Evolutionary conservation across 2,888 invertebrate species (phyloP).

Genomic region (Parochlus steinenii): DNA sequence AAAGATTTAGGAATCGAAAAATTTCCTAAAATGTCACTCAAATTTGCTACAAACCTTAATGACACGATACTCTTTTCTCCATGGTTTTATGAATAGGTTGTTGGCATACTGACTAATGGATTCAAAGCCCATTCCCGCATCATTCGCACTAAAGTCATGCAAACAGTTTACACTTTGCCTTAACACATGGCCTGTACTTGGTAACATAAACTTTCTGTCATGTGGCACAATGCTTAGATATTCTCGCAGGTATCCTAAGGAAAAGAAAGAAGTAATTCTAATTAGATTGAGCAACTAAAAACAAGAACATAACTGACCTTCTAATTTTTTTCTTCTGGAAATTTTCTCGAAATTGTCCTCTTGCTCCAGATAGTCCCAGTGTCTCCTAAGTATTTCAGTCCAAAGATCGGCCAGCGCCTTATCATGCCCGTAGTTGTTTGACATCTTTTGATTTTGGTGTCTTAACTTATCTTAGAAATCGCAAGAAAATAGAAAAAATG

Average conservation of each 20-base stretch:
- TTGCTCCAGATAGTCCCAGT: slow-evolving; percentile 61
- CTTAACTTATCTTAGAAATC: too few relatives aligned
- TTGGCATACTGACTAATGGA: slow-evolving; percentile 72
- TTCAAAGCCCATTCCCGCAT: slow-evolving; percentile 68
- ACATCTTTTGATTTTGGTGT: too few relatives aligned
- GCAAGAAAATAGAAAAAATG: too few relatives aligned
- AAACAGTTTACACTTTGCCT: slow-evolving; percentile 51
- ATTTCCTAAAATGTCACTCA: slow-evolving; percentile 1
- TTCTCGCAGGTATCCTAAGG: slow-evolving; percentile 57
- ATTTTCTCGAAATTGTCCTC: slow-evolving; percentile 66
- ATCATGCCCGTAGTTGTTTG: too few relatives aligned
- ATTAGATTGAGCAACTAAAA: not conserved
- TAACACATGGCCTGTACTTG: slow-evolving; percentile 59
- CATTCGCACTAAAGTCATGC: slow-evolving; percentile 62
- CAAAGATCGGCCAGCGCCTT: too few relatives aligned
- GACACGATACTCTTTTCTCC: slow-evolving; percentile 71
- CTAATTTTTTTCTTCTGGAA: slow-evolving; percentile 55
- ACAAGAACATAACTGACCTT: slow-evolving; percentile 38
- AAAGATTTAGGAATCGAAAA: not conserved
- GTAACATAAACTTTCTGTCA: slow-evolving; percentile 59
- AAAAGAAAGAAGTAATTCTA: slow-evolving; percentile 10
- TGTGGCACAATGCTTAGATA: slow-evolving; percentile 63
- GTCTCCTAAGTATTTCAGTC: too few relatives aligned
- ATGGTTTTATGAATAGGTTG: slow-evolving; percentile 71
- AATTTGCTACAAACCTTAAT: slow-evolving; percentile 52